Base-by-base conservation (phyloP, 2,888 invertebrate genomes). In the Scaptomyza reducta region DNA sequence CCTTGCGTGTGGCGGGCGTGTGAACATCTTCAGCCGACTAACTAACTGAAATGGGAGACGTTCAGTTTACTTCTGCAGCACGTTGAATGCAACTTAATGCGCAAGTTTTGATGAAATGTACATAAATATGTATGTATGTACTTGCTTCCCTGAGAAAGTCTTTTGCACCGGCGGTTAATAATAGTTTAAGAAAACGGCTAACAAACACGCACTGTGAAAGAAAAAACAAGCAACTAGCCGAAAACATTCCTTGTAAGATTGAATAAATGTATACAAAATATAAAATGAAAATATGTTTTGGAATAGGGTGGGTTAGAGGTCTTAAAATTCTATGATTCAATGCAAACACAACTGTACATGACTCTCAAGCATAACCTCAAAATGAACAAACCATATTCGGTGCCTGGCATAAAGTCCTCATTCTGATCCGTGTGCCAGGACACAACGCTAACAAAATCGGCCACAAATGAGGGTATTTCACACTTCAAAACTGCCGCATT, bases 391-490 rank as follows among this genome's bases (percentile, higher is more conserved):
- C 92, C 92, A 74, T 91, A 90, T 91, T 92, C 91, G 66, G 84
- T 87, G 88, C 90, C 91, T 33, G 91, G 90, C 75, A 91, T 81
- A 77, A 91, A 92, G 83, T 90, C 90, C 74, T 92, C 92, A 69
- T 90, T 89, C 78, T 89, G 89, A 92, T 96, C 96, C 75, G 96
- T 96, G 86, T 96, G 96, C 97, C 97, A 97, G 33, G 96, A 96
- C 45, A 96, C 94, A 80, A 98, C 96, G 87, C 93, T 94, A 74
- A 98, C 96, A 92, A 97, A 98, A 92, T 98, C 97, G 73, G 96
- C 96, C 67, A 98, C 97, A 92, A 97, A 98, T 58, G 97, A 97
- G 40, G 98, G 98, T 84, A 97, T 96, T 87, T 96, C 96, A 92
- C 97, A 97, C 92, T 97, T 97, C 85, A 97, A 93, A 66, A 97